A percentile compares a stretch with the other conserved stretches of the same genome.
Evolutionary conservation across 35 echinoderm and acorn worm genomes (phyloP).

Genomic region (Heliocidaris tuberculata): DNA sequence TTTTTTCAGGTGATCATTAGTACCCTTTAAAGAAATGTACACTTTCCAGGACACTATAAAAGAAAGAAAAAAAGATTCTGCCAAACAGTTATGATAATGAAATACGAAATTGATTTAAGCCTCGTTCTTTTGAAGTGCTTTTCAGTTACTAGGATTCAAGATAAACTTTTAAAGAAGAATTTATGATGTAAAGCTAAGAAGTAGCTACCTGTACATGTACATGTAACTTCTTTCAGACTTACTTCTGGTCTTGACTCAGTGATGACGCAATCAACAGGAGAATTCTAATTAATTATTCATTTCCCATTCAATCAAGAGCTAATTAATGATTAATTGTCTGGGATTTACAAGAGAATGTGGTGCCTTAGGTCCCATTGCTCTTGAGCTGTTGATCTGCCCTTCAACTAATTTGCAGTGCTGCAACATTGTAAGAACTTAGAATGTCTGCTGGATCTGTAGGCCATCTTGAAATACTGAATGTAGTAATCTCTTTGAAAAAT

Average conservation of each 20-base stretch:
- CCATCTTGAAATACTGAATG: too few species aligned
- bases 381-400: neutral
- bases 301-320: neutral
- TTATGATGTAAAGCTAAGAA: too few species aligned
- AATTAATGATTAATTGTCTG: constrained; percentile 19
- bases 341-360: neutral
- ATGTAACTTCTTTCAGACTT: neutral
- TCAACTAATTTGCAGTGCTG: neutral
- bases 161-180: neutral
- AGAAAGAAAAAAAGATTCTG: too few species aligned
- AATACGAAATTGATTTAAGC: too few species aligned
- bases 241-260: neutral
- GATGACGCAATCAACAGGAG: neutral
- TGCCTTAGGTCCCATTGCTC: neutral
- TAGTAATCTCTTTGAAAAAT: too few species aligned
- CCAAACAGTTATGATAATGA: too few species aligned
- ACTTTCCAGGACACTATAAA: too few species aligned
- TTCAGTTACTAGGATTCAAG: neutral
- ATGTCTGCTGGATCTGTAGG: too few species aligned
- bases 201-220: neutral
- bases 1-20: too few species aligned
- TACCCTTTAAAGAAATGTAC: too few species aligned
- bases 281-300: constrained; percentile 14
- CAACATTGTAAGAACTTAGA: too few species aligned
- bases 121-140: too few species aligned